A percentile compares a stretch with the other conserved stretches of the same genome.
Conservation (phyloP, 2,797 vertebrate species). For the Cryptoprocta ferox region DNA sequence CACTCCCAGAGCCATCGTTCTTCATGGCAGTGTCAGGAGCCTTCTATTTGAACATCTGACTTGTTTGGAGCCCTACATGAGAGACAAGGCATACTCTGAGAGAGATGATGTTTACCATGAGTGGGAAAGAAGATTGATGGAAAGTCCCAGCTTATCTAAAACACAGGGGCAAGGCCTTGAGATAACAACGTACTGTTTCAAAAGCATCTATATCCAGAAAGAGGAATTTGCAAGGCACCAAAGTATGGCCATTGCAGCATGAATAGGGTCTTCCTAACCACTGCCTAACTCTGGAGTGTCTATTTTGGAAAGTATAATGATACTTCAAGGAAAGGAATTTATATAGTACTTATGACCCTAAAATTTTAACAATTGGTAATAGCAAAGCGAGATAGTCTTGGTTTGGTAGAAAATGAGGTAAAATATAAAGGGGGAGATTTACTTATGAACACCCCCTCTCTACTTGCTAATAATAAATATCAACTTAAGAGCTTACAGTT, state of each 20-base stretch:
- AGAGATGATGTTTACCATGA: constrained; percentile 62
- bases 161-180: neutral
- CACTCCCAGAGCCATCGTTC: neutral
- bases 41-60: constrained; percentile 51
- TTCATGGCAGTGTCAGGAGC: constrained; percentile 4
- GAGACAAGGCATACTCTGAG: neutral
- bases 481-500: neutral
- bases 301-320: neutral
- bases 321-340: neutral
- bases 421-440: neutral
- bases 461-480: neutral
- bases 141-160: constrained; percentile 68
- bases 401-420: neutral
- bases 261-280: neutral
- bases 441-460: neutral
- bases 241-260: neutral
- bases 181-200: constrained; percentile 52
- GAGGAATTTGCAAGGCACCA: neutral
- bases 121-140: constrained; percentile 3
- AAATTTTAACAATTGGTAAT: neutral
- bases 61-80: neutral
- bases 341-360: neutral
- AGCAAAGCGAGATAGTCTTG: neutral
- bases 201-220: constrained; percentile 35
- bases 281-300: neutral